A percentile compares a stretch with the other conserved stretches of the same genome.
These are phyloP conservation scores for Siniperca obscura DNA, from an alignment of 2,797 vertebrate species.

Conservation along the genomic window DNA sequence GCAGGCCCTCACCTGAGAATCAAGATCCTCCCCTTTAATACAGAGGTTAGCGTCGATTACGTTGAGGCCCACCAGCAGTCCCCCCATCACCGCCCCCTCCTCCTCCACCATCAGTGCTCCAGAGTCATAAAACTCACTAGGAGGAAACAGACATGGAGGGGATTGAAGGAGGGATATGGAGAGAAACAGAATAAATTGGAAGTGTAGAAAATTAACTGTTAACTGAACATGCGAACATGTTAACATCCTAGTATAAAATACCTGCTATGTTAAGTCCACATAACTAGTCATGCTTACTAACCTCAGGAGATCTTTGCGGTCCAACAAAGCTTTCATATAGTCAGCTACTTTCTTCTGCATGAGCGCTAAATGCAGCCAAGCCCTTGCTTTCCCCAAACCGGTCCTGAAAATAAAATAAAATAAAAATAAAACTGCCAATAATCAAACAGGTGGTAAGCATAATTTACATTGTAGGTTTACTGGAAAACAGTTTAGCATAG, in stretches of 20 bases:
- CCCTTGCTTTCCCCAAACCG: slow-evolving; percentile 92
- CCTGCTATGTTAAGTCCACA: neutral
- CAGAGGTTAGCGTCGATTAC: slow-evolving; percentile 99
- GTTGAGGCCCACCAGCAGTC: slow-evolving; percentile 96
- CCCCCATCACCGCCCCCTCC: slow-evolving; percentile 94
- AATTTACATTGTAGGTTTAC: neutral
- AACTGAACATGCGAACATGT: too few relatives aligned
- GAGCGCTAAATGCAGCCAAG: slow-evolving; percentile 97
- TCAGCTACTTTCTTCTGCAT: slow-evolving; percentile 99
- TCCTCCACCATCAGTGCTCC: slow-evolving; percentile 95
- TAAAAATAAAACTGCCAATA: neutral
- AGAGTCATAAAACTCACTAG: slow-evolving; percentile 96
- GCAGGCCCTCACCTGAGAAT: slow-evolving; percentile 89
- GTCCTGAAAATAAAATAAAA: slow-evolving; percentile 85
- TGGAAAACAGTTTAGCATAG: slow-evolving; percentile 12
- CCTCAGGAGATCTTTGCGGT: slow-evolving; percentile 93
- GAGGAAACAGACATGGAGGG: neutral
- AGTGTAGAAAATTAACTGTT: neutral
- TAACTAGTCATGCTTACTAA: slow-evolving; percentile 58
- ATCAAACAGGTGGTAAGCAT: neutral
- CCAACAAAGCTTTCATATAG: slow-evolving; percentile 94
- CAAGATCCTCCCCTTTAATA: slow-evolving; percentile 98
- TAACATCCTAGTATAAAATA: neutral
- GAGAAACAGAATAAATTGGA: neutral
- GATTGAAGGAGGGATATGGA: slow-evolving; percentile 5